Evolutionary conservation across 2,113 vertebrate genomes (phyloP).

Genomic region (Hylia prasina): DNA sequence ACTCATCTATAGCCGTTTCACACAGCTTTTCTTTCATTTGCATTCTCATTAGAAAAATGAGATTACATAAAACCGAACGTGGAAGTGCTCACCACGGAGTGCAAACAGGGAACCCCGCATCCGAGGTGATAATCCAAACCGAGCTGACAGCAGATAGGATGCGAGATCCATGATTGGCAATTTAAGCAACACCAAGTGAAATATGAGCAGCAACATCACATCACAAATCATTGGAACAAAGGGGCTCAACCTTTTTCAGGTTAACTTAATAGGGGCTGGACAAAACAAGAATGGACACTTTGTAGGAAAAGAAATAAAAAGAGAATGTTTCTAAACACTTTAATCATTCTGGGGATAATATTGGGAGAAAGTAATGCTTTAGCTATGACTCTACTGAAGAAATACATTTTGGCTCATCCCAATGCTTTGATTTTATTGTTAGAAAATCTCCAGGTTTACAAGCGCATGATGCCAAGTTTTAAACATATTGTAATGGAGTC

Average conservation of each 20-base stretch:
- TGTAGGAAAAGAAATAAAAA: constrained; percentile 19
- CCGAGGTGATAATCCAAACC: constrained; percentile 68
- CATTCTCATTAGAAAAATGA: constrained; percentile 88
- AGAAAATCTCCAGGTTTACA: constrained; percentile 46
- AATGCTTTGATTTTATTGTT: constrained; percentile 12
- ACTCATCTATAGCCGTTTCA: constrained; percentile 80
- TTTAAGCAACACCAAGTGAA: constrained; percentile 69
- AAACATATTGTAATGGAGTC: constrained; percentile 43
- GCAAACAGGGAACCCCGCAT: constrained; percentile 48
- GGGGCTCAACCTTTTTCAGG: constrained; percentile 64
- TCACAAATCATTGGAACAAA: constrained; percentile 69
- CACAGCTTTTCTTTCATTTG: constrained; percentile 83
- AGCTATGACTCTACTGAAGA: background rate
- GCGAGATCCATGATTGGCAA: constrained; percentile 76
- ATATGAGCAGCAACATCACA: constrained; percentile 72
- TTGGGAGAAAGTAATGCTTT: background rate
- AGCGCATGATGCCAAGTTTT: constrained; percentile 49
- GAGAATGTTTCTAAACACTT: constrained; percentile 1
- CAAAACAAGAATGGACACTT: constrained; percentile 60
- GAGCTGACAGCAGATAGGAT: constrained; percentile 67
- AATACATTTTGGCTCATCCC: constrained; percentile 33
- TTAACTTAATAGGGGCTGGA: constrained; percentile 64
- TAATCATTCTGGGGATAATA: background rate
- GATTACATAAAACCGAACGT: constrained; percentile 74
- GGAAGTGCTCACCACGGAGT: constrained; percentile 58